Percentiles rank a stretch among this genome's conserved stretches.
phyloP scores from a whole-genome alignment of 2,888 invertebrate genomes.

The Cryptus viduatorius region DNA sequence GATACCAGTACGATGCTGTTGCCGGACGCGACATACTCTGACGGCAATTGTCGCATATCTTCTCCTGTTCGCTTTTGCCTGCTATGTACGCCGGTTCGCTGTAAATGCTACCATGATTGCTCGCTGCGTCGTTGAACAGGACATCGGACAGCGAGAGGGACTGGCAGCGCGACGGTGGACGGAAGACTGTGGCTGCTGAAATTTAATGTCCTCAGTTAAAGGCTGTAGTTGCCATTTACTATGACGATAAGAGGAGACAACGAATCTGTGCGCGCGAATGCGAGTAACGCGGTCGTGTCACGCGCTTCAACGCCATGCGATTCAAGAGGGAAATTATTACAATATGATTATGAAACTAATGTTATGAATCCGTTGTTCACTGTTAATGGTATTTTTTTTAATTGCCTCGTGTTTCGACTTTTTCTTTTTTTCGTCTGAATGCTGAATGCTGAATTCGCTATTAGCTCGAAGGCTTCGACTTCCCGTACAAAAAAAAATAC shows the following conservation, averaged over 20 bases:
- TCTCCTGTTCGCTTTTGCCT: conserved; percentile 87
- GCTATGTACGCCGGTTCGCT: conserved; percentile 92
- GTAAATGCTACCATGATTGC: conserved; percentile 93
- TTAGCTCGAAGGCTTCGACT: too few species aligned
- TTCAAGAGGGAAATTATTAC: too few species aligned
- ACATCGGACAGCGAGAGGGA: conserved; percentile 90
- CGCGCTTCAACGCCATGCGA: too few species aligned
- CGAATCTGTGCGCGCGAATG: too few species aligned
- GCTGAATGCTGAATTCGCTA: too few species aligned
- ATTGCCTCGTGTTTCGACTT: too few species aligned
- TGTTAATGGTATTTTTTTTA: too few species aligned
- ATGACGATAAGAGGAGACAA: neutral
- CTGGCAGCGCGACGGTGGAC: conserved; percentile 89
- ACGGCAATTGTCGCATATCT: conserved; percentile 92
- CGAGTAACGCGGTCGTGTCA: too few species aligned
- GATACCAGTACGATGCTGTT: conserved; percentile 89
- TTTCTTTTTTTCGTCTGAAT: too few species aligned
- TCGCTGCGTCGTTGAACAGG: conserved; percentile 88
- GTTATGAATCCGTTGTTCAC: too few species aligned
- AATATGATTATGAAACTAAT: too few species aligned
- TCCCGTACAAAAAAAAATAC: too few species aligned
- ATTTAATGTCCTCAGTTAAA: conserved; percentile 68
- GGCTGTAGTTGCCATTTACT: neutral
- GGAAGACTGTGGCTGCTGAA: conserved; percentile 82
- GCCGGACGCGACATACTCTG: conserved; percentile 90